Evolutionary conservation across 2,113 vertebrate genomes (phyloP).

Genomic region (Phoenicopterus ruber): DNA sequence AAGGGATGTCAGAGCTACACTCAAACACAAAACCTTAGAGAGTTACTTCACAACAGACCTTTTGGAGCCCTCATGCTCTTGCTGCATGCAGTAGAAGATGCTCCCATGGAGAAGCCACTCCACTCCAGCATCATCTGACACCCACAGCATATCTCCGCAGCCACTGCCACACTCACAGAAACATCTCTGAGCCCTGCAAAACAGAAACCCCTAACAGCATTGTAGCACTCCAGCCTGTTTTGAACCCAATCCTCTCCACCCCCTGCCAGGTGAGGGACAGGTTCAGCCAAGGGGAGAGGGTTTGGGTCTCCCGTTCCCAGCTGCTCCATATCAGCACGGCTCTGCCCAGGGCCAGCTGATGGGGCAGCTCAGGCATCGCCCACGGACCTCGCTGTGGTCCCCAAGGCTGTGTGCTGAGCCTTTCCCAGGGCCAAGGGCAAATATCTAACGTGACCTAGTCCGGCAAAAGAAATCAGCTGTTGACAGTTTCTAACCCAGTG

Average conservation of each 20-base stretch:
- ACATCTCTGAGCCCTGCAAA: background rate
- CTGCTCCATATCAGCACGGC: background rate
- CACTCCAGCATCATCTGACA: accelerated
- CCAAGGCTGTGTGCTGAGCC: background rate
- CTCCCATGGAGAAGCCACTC: background rate
- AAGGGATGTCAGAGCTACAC: background rate
- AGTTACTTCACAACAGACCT: background rate
- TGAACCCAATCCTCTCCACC: background rate
- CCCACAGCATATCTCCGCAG: background rate
- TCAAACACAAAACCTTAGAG: background rate
- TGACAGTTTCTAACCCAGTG: background rate
- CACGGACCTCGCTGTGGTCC: background rate
- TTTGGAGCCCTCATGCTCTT: accelerated
- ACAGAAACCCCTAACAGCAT: background rate
- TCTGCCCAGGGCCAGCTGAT: background rate
- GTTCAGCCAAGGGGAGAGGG: background rate
- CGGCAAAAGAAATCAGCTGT: background rate
- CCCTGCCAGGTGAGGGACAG: background rate
- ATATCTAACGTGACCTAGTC: background rate
- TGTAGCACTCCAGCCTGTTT: background rate
- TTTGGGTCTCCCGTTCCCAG: background rate
- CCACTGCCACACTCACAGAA: accelerated
- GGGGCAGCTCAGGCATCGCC: background rate
- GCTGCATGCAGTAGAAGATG: accelerated
- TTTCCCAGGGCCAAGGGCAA: background rate